Evolutionary conservation across 2,113 vertebrate species (phyloP).

Genomic region (Hucho hucho): DNA sequence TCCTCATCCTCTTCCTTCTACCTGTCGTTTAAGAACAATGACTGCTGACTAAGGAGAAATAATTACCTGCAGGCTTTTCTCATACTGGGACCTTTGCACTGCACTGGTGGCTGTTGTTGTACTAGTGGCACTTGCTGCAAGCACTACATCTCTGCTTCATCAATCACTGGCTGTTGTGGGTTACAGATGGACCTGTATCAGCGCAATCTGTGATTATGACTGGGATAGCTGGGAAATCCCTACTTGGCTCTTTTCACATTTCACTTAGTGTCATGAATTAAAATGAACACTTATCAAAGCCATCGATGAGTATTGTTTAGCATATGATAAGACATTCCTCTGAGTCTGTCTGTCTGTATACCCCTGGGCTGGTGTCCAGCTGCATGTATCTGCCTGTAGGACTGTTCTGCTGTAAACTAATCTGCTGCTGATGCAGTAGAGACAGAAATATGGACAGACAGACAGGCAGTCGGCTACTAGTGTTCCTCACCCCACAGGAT

Average conservation of each 20-base stretch:
- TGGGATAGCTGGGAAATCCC: neutral
- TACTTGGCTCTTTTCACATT: slow-evolving; percentile 34
- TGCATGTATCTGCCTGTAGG: slow-evolving; percentile 1
- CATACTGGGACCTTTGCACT: slow-evolving; percentile 32
- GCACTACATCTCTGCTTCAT: slow-evolving; percentile 48
- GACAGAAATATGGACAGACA: slow-evolving; percentile 5
- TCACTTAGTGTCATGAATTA: slow-evolving; percentile 11
- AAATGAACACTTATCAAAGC: neutral
- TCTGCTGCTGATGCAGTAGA: slow-evolving; percentile 70
- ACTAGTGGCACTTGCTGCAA: slow-evolving; percentile 23
- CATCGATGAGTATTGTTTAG: slow-evolving; percentile 36
- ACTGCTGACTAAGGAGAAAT: slow-evolving; percentile 24
- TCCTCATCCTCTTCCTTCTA: slow-evolving; percentile 12
- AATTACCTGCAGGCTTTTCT: slow-evolving; percentile 49
- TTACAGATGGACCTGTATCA: neutral
- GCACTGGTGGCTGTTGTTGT: slow-evolving; percentile 19
- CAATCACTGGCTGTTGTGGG: slow-evolving; percentile 32
- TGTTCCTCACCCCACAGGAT: slow-evolving; percentile 23
- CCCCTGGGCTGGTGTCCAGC: neutral
- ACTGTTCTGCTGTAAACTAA: slow-evolving; percentile 62
- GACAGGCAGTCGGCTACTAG: neutral
- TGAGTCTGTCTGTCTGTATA: slow-evolving; percentile 10
- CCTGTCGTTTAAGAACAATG: slow-evolving; percentile 35
- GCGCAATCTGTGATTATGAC: too few species aligned
- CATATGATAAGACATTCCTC: slow-evolving; percentile 42